phyloP scores from a whole-genome alignment of 2,888 invertebrate genomes.

The Cephus sareptanus region DNA sequence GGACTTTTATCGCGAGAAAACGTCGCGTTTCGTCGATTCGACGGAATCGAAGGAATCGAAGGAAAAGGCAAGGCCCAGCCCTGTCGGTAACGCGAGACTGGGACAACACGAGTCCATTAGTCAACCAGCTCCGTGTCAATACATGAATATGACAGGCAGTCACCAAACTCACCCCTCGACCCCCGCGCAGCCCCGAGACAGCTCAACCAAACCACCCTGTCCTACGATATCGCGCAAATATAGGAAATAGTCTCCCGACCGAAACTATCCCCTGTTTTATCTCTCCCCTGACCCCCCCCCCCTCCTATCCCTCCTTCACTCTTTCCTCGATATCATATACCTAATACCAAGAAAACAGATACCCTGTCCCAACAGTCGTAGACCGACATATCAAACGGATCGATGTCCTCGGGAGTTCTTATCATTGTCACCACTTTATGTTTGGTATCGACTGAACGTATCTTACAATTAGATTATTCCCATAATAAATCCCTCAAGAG shows the following conservation, averaged over 20 bases:
- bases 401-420: neutral
- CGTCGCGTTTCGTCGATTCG: constrained; percentile 11
- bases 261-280: constrained; percentile 19
- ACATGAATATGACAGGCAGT: constrained; percentile 64
- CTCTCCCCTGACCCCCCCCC: constrained; percentile 7
- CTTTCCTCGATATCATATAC: constrained; percentile 31
- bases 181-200: constrained; percentile 32
- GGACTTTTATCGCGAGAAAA: neutral
- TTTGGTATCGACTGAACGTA: neutral
- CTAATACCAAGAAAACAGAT: neutral
- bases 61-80: constrained; percentile 45
- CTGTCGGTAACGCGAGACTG: constrained; percentile 61
- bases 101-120: constrained; percentile 66
- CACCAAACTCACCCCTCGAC: constrained; percentile 19
- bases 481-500: neutral
- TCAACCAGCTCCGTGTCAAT: constrained; percentile 65
- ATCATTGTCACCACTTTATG: neutral
- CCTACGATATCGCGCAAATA: constrained; percentile 35
- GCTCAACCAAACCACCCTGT: constrained; percentile 21
- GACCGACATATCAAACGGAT: neutral
- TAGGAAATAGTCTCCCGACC: constrained; percentile 42
- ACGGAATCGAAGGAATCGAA: constrained; percentile 12
- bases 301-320: constrained; percentile 10
- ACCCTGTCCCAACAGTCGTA: neutral
- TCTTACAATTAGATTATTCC: neutral